Base-by-base conservation (phyloP, 2,888 invertebrate genomes). In the Eudemis profundana region DNA sequence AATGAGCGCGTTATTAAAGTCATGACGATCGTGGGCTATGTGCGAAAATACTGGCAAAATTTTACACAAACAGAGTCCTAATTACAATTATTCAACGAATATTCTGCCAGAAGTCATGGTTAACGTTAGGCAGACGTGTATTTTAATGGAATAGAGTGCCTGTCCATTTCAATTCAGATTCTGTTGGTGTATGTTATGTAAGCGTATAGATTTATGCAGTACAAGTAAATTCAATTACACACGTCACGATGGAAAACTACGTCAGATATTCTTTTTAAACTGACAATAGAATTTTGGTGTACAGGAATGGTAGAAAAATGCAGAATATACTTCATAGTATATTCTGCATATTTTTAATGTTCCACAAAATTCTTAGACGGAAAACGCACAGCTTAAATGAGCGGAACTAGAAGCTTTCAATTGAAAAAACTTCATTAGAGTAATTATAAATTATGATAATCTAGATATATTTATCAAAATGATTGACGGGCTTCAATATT, bases 31-130 rank as follows among this genome's bases (percentile, higher is more conserved):
- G 46, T 47, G 23, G 8, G 3, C 40, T 54, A 3, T 7, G 27
- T 21, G 40, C 3, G 27, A 56, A 56, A 56, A 44, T 51, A 57
- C 44, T 46, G 17, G 14, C 19, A 17, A 21, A 51, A 59, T 64
- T 57, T 57, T 44, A 64, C 44, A 59, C 49, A 64, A 59, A 59
- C 64, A 51, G 2, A 15, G 51, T 27, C 33, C 23, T 27, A 42
- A 57, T 57, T 42, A 57, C 57, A 36, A 63, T 57, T 50, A 63
- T 57, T 63, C 63, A 50, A 49, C 33, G 50, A 42, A 57, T 44
- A 57, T 21, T 33, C 23, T 15, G 12, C 5, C n/a, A n/a, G n/a
- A n/a, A n/a, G 44, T 12, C 44, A 53, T 36, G 33, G 3, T 23
- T 57, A 42, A 53, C 62, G 56, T 63, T 49, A 42, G 57, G 29